A percentile compares a stretch with the other conserved stretches of the same genome.
phyloP scores from a whole-genome alignment of 1,140 invertebrate species.

The Mycetomoellerius zeteki region DNA sequence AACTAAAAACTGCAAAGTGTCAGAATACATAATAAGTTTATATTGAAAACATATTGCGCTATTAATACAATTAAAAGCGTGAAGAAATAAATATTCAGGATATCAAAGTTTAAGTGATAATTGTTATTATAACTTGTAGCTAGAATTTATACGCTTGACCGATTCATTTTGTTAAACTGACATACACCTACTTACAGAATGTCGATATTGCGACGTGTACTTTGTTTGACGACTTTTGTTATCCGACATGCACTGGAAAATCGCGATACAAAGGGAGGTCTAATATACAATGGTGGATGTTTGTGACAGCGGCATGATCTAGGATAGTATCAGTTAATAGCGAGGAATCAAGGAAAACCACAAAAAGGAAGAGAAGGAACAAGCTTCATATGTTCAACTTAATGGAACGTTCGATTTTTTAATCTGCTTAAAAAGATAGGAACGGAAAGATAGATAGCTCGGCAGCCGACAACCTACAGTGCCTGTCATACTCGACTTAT shows the following conservation, averaged over 20 bases:
- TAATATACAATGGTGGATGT: background rate
- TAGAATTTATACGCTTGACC: slow-evolving; percentile 10
- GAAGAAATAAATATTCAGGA: background rate
- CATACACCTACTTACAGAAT: slow-evolving; percentile 46
- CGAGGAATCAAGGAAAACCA: background rate
- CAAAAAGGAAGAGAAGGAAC: background rate
- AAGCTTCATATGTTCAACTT: slow-evolving; percentile 24
- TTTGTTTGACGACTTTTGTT: slow-evolving; percentile 61
- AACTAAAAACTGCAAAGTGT: background rate
- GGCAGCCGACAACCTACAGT: background rate
- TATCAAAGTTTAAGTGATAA: slow-evolving; percentile 10
- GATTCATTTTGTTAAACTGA: slow-evolving; percentile 41
- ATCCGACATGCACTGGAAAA: slow-evolving; percentile 60
- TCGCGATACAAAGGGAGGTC: slow-evolving; percentile 54
- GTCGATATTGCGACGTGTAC: slow-evolving; percentile 49
- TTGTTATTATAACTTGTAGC: slow-evolving; percentile 27
- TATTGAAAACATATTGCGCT: background rate
- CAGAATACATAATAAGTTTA: background rate
- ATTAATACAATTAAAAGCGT: background rate
- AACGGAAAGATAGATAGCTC: slow-evolving; percentile 8
- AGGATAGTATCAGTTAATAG: slow-evolving; percentile 34
- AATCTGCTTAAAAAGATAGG: slow-evolving; percentile 32
- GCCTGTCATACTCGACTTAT: background rate
- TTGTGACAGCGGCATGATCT: slow-evolving; percentile 5
- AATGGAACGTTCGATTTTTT: slow-evolving; percentile 1